Evolutionary conservation across 2,888 invertebrate genomes (phyloP).

Genomic region (Mesochorus sp.): DNA sequence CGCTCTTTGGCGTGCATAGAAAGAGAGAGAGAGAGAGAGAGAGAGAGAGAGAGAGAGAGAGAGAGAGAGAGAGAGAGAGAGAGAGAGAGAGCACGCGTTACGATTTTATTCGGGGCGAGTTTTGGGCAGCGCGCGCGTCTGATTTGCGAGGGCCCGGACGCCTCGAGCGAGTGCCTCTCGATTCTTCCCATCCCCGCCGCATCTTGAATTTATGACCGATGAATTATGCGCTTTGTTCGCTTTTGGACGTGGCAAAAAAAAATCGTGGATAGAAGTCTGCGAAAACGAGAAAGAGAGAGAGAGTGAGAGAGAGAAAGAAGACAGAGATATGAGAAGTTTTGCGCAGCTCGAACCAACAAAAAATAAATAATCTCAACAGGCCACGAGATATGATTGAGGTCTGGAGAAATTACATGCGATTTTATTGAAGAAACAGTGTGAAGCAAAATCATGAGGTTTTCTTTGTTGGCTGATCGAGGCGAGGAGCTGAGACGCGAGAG

Average conservation of each 20-base stretch:
- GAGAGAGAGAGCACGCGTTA: constrained; percentile 5
- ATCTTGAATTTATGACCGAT: constrained; percentile 67
- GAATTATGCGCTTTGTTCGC: constrained; percentile 68
- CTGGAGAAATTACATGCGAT: neutral
- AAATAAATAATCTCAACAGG: constrained; percentile 43
- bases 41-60: no score
- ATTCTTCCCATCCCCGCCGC: constrained; percentile 29
- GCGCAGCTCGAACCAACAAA: constrained; percentile 8
- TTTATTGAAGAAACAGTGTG: neutral
- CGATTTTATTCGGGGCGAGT: constrained; percentile 58
- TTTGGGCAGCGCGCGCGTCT: constrained; percentile 54
- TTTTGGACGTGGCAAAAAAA: constrained; percentile 36
- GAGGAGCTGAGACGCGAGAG: no score
- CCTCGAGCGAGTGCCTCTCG: constrained; percentile 38
- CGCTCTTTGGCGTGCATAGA: no score
- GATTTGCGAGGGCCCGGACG: constrained; percentile 61
- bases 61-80: no score
- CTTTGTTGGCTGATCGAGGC: no score
- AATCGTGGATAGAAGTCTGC: neutral
- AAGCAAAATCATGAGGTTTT: no score
- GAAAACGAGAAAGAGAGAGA: neutral
- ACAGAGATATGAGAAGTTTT: constrained; percentile 48
- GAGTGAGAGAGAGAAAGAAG: neutral
- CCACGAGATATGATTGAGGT: neutral
- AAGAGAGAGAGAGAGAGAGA: no score